Evolutionary conservation across 2,113 vertebrate genomes (phyloP).

Genomic region (Dendrocopos noguchii): DNA sequence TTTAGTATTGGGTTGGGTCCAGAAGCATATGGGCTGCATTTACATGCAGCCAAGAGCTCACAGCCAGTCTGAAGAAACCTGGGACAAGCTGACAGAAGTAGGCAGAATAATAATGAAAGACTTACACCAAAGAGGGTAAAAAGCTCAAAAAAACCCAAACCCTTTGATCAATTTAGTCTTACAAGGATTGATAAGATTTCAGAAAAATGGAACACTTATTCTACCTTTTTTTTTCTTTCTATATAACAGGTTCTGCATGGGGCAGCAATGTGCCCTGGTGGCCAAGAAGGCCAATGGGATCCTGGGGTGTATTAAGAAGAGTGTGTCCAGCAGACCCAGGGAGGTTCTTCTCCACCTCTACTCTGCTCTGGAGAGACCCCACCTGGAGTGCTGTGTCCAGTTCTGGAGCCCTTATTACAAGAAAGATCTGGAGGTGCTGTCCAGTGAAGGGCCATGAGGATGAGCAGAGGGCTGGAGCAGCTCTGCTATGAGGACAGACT

Average conservation of each 20-base stretch:
- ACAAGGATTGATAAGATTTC: not conserved
- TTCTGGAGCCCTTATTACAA: too few relatives aligned
- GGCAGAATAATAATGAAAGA: not conserved
- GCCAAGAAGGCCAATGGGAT: too few relatives aligned
- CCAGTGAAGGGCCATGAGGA: too few relatives aligned
- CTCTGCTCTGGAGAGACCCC: too few relatives aligned
- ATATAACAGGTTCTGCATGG: not conserved
- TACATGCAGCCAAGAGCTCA: not conserved
- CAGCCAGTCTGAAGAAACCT: not conserved
- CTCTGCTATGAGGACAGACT: too few relatives aligned
- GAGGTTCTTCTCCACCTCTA: too few relatives aligned
- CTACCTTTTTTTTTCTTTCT: not conserved
- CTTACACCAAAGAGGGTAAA: not conserved
- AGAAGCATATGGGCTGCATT: constrained; percentile 25
- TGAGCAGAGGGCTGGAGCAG: too few relatives aligned
- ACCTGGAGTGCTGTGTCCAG: too few relatives aligned
- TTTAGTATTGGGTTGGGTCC: constrained; percentile 7
- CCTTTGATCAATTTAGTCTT: not conserved
- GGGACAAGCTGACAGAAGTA: not conserved
- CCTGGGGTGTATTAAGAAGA: too few relatives aligned
- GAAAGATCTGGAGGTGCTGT: too few relatives aligned
- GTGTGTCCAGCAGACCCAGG: too few relatives aligned
- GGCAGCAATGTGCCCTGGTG: too few relatives aligned
- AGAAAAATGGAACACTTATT: not conserved
- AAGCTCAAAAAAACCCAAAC: not conserved